Percentiles rank a stretch among this genome's conserved stretches.
These are phyloP conservation scores for Suncus etruscus DNA, from an alignment of 2,113 vertebrate species.

Conservation along the genomic window DNA sequence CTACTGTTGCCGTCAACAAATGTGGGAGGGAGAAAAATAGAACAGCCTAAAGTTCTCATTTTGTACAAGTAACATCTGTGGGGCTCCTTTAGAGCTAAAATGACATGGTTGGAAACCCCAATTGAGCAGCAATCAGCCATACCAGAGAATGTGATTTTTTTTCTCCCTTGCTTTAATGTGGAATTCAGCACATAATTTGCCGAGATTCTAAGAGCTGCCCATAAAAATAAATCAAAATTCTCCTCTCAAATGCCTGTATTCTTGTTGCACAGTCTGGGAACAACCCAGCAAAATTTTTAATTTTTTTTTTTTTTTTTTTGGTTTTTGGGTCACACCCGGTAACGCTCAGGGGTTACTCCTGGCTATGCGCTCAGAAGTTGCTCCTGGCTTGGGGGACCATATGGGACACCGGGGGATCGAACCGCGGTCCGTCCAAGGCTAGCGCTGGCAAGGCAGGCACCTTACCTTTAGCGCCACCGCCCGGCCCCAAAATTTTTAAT, in stretches of 20 bases:
- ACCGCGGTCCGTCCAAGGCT: too few species aligned
- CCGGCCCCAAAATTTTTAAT: background rate
- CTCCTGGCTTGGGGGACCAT: too few species aligned
- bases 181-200: conserved; percentile 37
- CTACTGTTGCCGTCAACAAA: conserved; percentile 12
- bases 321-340: too few species aligned
- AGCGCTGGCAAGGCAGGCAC: too few species aligned
- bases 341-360: too few species aligned
- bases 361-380: too few species aligned
- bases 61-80: conserved; percentile 21
- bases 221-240: conserved; percentile 32
- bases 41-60: conserved; percentile 14
- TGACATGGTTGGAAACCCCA: conserved; percentile 51
- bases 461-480: too few species aligned
- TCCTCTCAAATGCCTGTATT: background rate
- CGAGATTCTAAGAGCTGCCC: background rate
- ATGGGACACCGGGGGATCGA: too few species aligned
- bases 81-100: conserved; percentile 60
- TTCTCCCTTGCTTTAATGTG: conserved; percentile 59
- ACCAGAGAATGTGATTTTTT: conserved; percentile 12
- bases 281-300: background rate
- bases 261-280: background rate
- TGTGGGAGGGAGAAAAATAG: background rate
- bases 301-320: too few species aligned
- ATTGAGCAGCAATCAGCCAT: conserved; percentile 15